Percentiles rank a stretch among this genome's conserved stretches.
Evolutionary conservation across 2,113 vertebrate genomes (phyloP).

Genomic region (Sardina pilchardus): DNA sequence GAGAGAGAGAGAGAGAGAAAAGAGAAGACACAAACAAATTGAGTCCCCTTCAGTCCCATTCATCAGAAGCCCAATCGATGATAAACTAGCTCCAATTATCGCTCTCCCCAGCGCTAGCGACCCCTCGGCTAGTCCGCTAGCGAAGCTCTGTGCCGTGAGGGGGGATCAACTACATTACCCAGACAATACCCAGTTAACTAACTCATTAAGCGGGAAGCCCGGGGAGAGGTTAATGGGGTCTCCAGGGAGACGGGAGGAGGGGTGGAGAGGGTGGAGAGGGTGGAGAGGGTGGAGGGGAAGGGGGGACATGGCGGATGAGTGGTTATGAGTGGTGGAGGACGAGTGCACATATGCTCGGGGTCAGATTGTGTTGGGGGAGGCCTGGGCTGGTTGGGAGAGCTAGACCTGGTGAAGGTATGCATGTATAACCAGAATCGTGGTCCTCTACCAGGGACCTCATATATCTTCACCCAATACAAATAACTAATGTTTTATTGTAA

Average conservation of each 20-base stretch:
- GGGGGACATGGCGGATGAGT: slow-evolving; percentile 64
- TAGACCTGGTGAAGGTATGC: background rate
- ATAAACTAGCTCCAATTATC: slow-evolving; percentile 66
- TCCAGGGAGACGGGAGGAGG: background rate
- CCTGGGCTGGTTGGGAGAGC: background rate
- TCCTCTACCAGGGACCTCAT: too few species aligned
- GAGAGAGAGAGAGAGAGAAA: background rate
- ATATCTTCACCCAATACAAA: too few species aligned
- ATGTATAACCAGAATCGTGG: background rate
- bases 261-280: background rate
- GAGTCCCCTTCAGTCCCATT: slow-evolving; percentile 46
- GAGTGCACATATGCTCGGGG: background rate
- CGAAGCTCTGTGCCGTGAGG: slow-evolving; percentile 26
- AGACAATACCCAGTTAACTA: slow-evolving; percentile 62
- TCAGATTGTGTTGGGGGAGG: background rate
- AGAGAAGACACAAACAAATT: slow-evolving; percentile 51
- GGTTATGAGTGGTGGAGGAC: slow-evolving; percentile 34
- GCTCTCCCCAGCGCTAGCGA: slow-evolving; percentile 46
- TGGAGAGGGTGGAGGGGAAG: background rate
- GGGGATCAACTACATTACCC: slow-evolving; percentile 48
- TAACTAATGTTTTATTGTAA: too few species aligned
- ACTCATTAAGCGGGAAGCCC: slow-evolving; percentile 58
- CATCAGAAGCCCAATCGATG: slow-evolving; percentile 56
- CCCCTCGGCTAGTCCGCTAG: slow-evolving; percentile 35
- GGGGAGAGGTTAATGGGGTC: slow-evolving; percentile 41